A percentile compares a stretch with the other conserved stretches of the same genome.
phyloP scores from a whole-genome alignment of 2,797 vertebrate genomes.

The Cottoperca gobio region DNA sequence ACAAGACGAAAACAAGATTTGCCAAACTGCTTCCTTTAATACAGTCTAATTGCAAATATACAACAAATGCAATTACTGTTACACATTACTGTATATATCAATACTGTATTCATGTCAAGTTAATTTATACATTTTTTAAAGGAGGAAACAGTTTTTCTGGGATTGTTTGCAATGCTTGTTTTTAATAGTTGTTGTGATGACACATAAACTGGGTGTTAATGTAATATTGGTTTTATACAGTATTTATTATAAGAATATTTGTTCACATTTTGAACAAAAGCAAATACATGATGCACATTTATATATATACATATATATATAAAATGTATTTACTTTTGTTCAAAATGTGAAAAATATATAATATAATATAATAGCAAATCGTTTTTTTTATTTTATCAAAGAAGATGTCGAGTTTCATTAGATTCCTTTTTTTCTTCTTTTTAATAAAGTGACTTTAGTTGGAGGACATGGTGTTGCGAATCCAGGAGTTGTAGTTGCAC shows the following conservation, averaged over 20 bases:
- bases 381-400: no score
- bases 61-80: neutral
- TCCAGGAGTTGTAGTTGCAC: conserved; percentile 42
- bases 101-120: neutral
- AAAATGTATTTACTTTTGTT: no score
- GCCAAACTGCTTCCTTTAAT: neutral
- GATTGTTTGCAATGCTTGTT: neutral
- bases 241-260: neutral
- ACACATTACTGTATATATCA: neutral
- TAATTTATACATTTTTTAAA: neutral
- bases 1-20: neutral
- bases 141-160: neutral
- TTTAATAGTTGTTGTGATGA: neutral
- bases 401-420: no score
- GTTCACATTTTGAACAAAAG: neutral
- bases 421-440: no score
- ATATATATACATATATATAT: neutral
- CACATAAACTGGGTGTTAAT: neutral
- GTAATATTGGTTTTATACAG: neutral
- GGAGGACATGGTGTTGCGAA: conserved; percentile 37
- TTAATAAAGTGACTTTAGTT: conserved; percentile 12
- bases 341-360: no score
- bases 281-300: neutral
- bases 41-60: neutral
- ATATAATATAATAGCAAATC: no score